Evolutionary conservation across 1,140 invertebrate genomes (phyloP).

Genomic region (Pollicipes pollicipes): DNA sequence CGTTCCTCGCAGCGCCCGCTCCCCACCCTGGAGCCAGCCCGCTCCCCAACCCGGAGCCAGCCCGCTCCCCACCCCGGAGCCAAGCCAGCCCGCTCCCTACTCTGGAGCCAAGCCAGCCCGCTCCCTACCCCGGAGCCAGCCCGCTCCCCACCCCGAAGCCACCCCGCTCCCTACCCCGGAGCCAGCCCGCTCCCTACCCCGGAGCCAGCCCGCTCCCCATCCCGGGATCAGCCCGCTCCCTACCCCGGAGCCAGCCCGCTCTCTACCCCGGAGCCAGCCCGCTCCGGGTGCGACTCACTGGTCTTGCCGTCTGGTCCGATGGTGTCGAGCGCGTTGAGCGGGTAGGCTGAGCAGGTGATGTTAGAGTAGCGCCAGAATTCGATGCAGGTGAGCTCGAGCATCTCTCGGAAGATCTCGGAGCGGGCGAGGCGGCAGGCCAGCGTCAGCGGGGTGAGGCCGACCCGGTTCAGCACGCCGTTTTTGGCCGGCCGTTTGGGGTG

Average conservation of each 20-base stretch:
- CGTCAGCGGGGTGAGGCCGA: slow-evolving; percentile 85
- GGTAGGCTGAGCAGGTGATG: slow-evolving; percentile 96
- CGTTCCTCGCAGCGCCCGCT: no score
- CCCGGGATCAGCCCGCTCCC: neutral
- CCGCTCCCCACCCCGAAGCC: neutral
- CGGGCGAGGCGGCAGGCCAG: slow-evolving; percentile 88
- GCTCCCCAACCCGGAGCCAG: no score
- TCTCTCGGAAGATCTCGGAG: slow-evolving; percentile 83
- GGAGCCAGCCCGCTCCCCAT: neutral
- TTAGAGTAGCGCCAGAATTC: slow-evolving; percentile 99
- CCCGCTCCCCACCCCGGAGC: no score
- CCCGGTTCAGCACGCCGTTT: slow-evolving; percentile 66
- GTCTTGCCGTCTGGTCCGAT: slow-evolving; percentile 80
- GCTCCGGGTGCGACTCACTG: no score
- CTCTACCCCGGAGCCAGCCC: no score
- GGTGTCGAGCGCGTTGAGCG: slow-evolving; percentile 87
- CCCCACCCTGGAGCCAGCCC: no score
- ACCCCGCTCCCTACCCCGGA: slow-evolving; percentile 3
- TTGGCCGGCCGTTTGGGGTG: slow-evolving; percentile 83
- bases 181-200: slow-evolving; percentile 5
- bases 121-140: slow-evolving; percentile 6
- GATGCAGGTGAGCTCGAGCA: slow-evolving; percentile 84
- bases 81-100: no score
- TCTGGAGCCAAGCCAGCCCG: no score
- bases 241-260: no score